Conservation (phyloP, 2,113 vertebrate genomes). For the Heptranchias perlo region DNA sequence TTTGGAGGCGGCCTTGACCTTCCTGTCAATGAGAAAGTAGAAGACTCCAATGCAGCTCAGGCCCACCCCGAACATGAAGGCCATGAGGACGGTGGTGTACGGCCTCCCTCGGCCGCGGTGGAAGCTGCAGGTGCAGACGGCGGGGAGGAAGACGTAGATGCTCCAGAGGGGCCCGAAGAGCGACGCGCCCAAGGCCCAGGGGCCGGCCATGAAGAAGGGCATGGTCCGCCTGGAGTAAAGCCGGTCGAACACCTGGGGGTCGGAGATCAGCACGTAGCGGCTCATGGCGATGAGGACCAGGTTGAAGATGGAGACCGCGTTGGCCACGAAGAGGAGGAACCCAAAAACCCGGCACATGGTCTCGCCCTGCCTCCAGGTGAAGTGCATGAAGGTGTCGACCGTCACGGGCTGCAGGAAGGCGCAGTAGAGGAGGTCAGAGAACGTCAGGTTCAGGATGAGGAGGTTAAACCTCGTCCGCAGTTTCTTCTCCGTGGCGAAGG, state of each 20-base stretch:
- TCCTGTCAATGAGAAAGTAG: conserved; percentile 72
- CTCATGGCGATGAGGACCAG: conserved; percentile 72
- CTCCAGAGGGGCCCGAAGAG: conserved; percentile 74
- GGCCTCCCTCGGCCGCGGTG: conserved; percentile 67
- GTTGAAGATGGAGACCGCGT: conserved; percentile 76
- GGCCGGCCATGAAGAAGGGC: conserved; percentile 51
- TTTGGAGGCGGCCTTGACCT: conserved; percentile 58
- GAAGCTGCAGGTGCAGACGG: conserved; percentile 85
- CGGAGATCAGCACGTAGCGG: conserved; percentile 70
- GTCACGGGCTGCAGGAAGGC: conserved; percentile 73
- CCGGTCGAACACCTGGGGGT: conserved; percentile 58
- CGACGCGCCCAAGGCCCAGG: conserved; percentile 61
- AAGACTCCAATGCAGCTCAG: conserved; percentile 69
- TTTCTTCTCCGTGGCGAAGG: conserved; percentile 57
- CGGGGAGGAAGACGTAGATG: conserved; percentile 64
- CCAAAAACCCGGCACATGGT: conserved; percentile 70
- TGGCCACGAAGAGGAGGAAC: conserved; percentile 73
- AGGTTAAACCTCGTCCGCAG: conserved; percentile 75
- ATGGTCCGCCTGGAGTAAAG: conserved; percentile 61
- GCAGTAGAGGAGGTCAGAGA: conserved; percentile 76
- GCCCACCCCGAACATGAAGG: conserved; percentile 72
- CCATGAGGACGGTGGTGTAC: conserved; percentile 72
- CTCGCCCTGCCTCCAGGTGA: conserved; percentile 64
- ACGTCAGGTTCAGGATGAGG: conserved; percentile 73
- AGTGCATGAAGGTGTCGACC: conserved; percentile 73